Percentiles rank a stretch among this genome's conserved stretches.
phyloP scores from a whole-genome alignment of 1,140 invertebrate genomes.

The Steinernema feltiae region DNA sequence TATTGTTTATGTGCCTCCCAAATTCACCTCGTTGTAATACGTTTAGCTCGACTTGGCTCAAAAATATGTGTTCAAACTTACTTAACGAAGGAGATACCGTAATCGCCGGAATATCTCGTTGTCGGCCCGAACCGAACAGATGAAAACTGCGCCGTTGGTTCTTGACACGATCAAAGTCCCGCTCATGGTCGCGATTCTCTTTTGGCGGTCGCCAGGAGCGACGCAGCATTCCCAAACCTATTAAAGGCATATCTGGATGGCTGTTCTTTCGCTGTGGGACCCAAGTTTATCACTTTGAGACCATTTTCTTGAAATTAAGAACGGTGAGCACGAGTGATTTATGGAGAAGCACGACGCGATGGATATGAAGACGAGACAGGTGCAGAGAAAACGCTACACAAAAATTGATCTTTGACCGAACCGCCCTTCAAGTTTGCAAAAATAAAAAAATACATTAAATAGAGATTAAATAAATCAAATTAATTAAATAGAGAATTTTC shows the following conservation, averaged over 20 bases:
- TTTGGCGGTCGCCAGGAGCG: neutral
- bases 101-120: neutral
- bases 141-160: neutral
- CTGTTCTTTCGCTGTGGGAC: neutral
- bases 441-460: no score
- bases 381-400: no score
- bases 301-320: no score
- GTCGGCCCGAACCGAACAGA: neutral
- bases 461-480: no score
- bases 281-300: neutral
- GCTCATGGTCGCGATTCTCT: neutral
- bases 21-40: no score
- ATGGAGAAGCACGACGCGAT: no score
- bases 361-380: no score
- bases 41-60: no score
- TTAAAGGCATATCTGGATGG: neutral
- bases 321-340: no score
- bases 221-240: neutral
- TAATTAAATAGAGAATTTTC: no score
- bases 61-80: neutral
- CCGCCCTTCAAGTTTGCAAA: no score
- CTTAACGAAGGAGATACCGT: neutral
- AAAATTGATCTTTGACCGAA: no score
- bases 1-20: neutral
- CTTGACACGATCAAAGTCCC: neutral